These are phyloP conservation scores for Heliconius congener DNA, from an alignment of 1,140 invertebrate species.

Conservation along the genomic window DNA sequence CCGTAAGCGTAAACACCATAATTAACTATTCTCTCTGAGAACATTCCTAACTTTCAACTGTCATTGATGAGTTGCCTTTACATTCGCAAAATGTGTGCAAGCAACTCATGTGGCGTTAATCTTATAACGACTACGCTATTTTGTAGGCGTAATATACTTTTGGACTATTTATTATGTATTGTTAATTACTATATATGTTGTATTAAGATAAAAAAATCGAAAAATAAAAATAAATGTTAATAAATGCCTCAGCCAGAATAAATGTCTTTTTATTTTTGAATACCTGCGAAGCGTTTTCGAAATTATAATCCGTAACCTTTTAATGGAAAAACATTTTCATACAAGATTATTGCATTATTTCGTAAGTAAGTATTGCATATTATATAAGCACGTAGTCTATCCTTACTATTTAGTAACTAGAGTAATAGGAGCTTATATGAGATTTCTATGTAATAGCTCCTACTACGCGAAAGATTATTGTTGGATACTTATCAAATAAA, in stretches of 20 bases:
- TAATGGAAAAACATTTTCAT: too few relatives aligned
- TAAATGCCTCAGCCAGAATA: slow-evolving; percentile 80
- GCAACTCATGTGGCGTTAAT: slow-evolving; percentile 78
- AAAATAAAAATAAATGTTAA: slow-evolving; percentile 80
- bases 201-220: slow-evolving; percentile 78
- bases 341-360: too few relatives aligned
- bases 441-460: too few relatives aligned
- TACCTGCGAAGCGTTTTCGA: not conserved
- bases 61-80: slow-evolving; percentile 75
- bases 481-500: too few relatives aligned
- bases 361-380: too few relatives aligned
- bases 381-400: too few relatives aligned
- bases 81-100: slow-evolving; percentile 60
- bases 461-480: too few relatives aligned
- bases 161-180: slow-evolving; percentile 82
- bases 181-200: slow-evolving; percentile 82
- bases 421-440: too few relatives aligned
- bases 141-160: slow-evolving; percentile 82
- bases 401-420: too few relatives aligned
- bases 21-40: slow-evolving; percentile 58
- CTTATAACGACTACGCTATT: slow-evolving; percentile 81
- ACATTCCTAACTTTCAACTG: slow-evolving; percentile 69
- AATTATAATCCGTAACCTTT: too few relatives aligned
- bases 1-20: slow-evolving; percentile 37
- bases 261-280: slow-evolving; percentile 43